Base-by-base conservation (phyloP, 2,797 vertebrate genomes). In the Dermochelys coriacea region DNA sequence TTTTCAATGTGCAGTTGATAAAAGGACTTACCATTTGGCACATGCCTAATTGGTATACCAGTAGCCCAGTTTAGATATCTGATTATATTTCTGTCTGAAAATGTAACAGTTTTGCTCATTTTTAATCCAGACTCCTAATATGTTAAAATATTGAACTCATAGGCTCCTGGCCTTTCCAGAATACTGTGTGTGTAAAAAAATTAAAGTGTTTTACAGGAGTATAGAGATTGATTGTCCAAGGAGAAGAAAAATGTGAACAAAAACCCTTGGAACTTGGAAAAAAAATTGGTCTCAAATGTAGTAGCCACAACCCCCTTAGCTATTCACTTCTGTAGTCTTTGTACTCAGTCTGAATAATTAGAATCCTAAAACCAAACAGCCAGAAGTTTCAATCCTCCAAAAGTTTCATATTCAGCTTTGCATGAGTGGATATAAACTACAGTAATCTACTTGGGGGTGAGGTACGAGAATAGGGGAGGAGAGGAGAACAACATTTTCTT, bases 321-420 rank as follows among this genome's bases (percentile, higher is more conserved):
- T 94, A 85, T 31, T 16, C 83, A 86, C 29, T 87, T 8, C 64
- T 92, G n/a, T 54, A 84, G 82, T 49, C 45, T 82, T 93, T 80
- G 12, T 12, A 83, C 5, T 8, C 47, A 95, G 86, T 61, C 91
- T 95, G 84, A 96, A 82, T 90, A 93, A 90, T 90, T 79, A 88
- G 88, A 84, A 88, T 87, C 68, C n/a, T 82, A 89, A 93, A 95
- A 84, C 21, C 55, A 90, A 95, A 88, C 91, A 94, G 86, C 1
- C 49, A 85, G 83, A 37, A 94, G 37, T 9, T 83, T 52, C 51
- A 84, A 80, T 89, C 64, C 88, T 64, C 80, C 37, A 41, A 8
- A 68, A 95, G 82, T 92, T 83, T 93, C 79, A 59, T 19, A 85
- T 41, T 87, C 64, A 82, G 81, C 61, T 95, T 91, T 87, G 88